Base-by-base conservation (phyloP, 1,140 invertebrate genomes). In the Brachionus koreanus region DNA sequence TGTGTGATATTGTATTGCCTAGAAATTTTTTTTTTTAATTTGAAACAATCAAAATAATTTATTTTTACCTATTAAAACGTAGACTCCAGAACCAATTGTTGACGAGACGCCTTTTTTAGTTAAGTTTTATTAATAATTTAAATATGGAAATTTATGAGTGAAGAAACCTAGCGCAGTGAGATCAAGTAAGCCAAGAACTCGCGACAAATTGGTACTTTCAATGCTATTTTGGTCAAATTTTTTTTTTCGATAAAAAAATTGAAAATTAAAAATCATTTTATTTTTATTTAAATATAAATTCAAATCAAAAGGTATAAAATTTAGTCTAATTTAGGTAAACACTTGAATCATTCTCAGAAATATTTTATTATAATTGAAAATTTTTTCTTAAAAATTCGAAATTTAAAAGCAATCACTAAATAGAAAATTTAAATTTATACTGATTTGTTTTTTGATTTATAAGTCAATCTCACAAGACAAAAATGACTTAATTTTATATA, bases 141-240 rank as follows among this genome's bases (percentile, higher is more conserved):
- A 75, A 43, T n/a, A 46, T 37, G 23, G 13, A 37, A 43, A 75
- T 5, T 65, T 10, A 35, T 29, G 33, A 75, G 39, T 13, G n/a
- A 25, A 23, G 35, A 16, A 43, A 77, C 74, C 76, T 5, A 96
- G 87, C 0, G 92, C 92, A 0, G 92, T 94, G 1, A 96, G 89
- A 88, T 96, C 94, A 19, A 94, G 85, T 0, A 94, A 88, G 7
- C 91, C 92, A 12, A 96, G 89, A 12, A 93, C 93, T 84, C 94
- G 87, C 0, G 91, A 91, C 75, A 96, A 88, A 85, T 92, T 90
- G 0, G 91, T 91, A 19, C 90, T 88, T 9, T 83, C 74, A 3
- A 85, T 57, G 25, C 81, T 65, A 16, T 76, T 79, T 61, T 86
- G 61, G 2, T 83, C 74, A 42, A 87, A 74, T 5, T 83, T 81